These are phyloP conservation scores for Pelecanoides urinatrix DNA, from an alignment of 2,113 vertebrate species.

Conservation along the genomic window DNA sequence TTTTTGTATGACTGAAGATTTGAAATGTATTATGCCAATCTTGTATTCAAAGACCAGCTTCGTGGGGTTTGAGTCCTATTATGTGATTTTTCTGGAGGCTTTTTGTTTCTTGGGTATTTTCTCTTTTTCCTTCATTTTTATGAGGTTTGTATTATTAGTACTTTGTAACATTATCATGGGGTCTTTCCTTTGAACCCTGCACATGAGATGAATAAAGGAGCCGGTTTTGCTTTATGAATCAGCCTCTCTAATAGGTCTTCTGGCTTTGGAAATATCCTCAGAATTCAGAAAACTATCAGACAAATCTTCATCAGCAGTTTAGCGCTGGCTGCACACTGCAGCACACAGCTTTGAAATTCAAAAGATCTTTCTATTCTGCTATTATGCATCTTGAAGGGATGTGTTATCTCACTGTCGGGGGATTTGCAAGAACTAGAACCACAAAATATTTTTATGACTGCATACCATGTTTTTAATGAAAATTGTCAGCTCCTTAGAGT, in stretches of 20 bases:
- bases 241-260: conserved; percentile 6
- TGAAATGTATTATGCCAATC: conserved; percentile 48
- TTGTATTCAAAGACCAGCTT: conserved; percentile 60
- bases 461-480: background rate
- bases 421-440: background rate
- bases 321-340: background rate
- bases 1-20: conserved; percentile 52
- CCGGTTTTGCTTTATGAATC: conserved; percentile 25
- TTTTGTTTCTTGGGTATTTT: conserved; percentile 33
- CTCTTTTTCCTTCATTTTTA: conserved; percentile 26
- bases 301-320: conserved; percentile 34
- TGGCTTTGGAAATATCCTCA: background rate
- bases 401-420: background rate
- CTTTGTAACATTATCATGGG: conserved; percentile 33
- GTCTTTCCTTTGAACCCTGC: conserved; percentile 24
- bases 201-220: conserved; percentile 4
- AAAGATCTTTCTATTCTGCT: background rate
- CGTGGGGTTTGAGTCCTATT: background rate
- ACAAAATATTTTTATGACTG: background rate
- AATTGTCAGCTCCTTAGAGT: background rate
- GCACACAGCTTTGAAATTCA: background rate
- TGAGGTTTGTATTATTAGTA: conserved; percentile 50
- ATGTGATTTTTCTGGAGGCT: background rate
- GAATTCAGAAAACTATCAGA: conserved; percentile 34
- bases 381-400: background rate